phyloP scores from a whole-genome alignment of 2,888 invertebrate genomes.

The Dermolepida albohirtum region DNA sequence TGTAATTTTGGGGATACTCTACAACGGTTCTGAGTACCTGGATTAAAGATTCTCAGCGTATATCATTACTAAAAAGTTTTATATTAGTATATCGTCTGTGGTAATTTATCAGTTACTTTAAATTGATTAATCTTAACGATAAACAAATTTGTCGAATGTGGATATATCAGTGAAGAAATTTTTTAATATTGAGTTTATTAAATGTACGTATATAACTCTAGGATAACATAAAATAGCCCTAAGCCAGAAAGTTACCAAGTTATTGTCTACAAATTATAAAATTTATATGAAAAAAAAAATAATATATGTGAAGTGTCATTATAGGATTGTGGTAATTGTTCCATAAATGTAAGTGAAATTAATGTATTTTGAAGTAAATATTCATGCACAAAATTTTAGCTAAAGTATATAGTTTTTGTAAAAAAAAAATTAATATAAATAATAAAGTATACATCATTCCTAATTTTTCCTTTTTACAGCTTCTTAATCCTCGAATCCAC shows the following conservation, averaged over 20 bases:
- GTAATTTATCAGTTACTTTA: conserved; percentile 20
- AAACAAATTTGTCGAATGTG: conserved; percentile 17
- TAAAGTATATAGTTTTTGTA: conserved; percentile 38
- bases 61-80: conserved; percentile 4
- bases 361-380: conserved; percentile 42
- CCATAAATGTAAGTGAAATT: conserved; percentile 41
- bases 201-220: conserved; percentile 19
- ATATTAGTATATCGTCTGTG: conserved; percentile 15
- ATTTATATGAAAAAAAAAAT: conserved; percentile 31
- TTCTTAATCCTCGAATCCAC: conserved; percentile 1
- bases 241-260: conserved; percentile 33
- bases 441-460: conserved; percentile 39
- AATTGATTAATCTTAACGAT: conserved; percentile 10
- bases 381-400: conserved; percentile 42
- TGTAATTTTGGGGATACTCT: conserved; percentile 11
- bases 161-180: conserved; percentile 16
- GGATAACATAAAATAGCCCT: conserved; percentile 13
- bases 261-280: conserved; percentile 34
- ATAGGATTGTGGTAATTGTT: conserved; percentile 41
- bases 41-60: conserved; percentile 17
- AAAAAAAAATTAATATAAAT: conserved; percentile 28
- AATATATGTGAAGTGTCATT: conserved; percentile 40
- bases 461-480: conserved; percentile 26
- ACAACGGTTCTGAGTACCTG: conserved; percentile 16
- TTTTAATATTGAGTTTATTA: neutral